Evolutionary conservation across 23 tunicate genomes (phyloP).

Genomic region (Trididemnum clinides): DNA sequence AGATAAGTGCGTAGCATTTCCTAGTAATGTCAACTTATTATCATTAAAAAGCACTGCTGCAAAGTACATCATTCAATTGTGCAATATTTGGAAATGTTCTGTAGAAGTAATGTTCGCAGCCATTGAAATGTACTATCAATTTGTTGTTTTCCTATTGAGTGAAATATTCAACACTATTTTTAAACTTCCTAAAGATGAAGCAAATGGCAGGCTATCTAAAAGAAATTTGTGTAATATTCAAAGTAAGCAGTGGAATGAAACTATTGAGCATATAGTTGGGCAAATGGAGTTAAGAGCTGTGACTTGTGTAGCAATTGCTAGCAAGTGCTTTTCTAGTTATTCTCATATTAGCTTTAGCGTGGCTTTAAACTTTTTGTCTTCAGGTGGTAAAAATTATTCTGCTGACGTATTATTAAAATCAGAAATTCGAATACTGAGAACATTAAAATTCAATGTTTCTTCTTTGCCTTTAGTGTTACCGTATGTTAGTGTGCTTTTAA

Average conservation of each 20-base stretch:
- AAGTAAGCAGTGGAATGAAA: conserved; percentile 44
- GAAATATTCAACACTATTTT: conserved; percentile 10
- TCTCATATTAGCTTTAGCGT: conserved; percentile 7
- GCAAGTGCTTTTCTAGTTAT: conserved; percentile 24
- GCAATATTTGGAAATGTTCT: conserved; percentile 35
- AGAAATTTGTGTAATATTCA: background rate
- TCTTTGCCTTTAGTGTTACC: conserved; percentile 29
- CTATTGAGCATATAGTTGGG: conserved; percentile 41
- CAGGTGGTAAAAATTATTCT: conserved; percentile 20
- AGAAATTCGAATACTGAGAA: conserved; percentile 57
- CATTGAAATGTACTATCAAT: conserved; percentile 44
- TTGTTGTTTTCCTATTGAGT: background rate
- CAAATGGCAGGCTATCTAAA: background rate
- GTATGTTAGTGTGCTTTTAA: conserved; percentile 18
- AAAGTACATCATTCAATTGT: conserved; percentile 32
- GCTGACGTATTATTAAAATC: conserved; percentile 37
- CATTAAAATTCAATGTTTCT: conserved; percentile 23
- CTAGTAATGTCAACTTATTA: background rate
- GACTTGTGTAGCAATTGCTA: conserved; percentile 47
- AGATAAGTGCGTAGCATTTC: background rate
- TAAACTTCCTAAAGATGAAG: background rate
- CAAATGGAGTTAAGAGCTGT: conserved; percentile 63
- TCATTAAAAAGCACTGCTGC: conserved; percentile 24
- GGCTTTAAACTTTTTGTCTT: conserved; percentile 13
- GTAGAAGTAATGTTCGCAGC: conserved; percentile 45